Conservation (phyloP, 2,888 invertebrate species). For the Frankliniella intonsa region DNA sequence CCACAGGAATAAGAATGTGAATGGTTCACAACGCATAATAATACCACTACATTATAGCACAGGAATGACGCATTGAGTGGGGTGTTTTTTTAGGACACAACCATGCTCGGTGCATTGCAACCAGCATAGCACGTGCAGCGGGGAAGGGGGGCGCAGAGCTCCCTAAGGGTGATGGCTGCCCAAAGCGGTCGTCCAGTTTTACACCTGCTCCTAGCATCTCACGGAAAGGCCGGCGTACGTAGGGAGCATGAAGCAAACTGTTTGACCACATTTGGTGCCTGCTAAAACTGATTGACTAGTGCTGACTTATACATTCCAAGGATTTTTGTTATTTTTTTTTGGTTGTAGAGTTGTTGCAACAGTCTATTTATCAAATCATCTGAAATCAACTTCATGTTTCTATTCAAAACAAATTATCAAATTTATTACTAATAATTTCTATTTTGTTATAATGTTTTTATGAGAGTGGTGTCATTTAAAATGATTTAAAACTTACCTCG, state of each 20-base stretch:
- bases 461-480: neutral
- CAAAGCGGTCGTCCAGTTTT: neutral
- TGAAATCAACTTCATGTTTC: neutral
- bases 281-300: slow-evolving; percentile 12
- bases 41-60: neutral
- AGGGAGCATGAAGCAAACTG: slow-evolving; percentile 18
- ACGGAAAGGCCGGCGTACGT: slow-evolving; percentile 23
- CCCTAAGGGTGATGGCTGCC: slow-evolving; percentile 15
- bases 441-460: neutral
- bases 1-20: neutral
- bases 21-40: neutral
- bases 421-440: neutral
- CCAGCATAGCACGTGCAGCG: slow-evolving; percentile 18
- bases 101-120: slow-evolving; percentile 18
- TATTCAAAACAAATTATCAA: neutral
- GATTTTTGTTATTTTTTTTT: neutral
- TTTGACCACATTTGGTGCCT: slow-evolving; percentile 24
- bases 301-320: slow-evolving; percentile 16
- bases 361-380: neutral
- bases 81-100: slow-evolving; percentile 21
- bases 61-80: slow-evolving; percentile 11
- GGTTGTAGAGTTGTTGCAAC: neutral
- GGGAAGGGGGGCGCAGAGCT: slow-evolving; percentile 16
- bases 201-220: slow-evolving; percentile 20
- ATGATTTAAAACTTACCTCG: no score